Base-by-base conservation (phyloP, 2,888 invertebrate species). In the Margaritifera margaritifera region DNA sequence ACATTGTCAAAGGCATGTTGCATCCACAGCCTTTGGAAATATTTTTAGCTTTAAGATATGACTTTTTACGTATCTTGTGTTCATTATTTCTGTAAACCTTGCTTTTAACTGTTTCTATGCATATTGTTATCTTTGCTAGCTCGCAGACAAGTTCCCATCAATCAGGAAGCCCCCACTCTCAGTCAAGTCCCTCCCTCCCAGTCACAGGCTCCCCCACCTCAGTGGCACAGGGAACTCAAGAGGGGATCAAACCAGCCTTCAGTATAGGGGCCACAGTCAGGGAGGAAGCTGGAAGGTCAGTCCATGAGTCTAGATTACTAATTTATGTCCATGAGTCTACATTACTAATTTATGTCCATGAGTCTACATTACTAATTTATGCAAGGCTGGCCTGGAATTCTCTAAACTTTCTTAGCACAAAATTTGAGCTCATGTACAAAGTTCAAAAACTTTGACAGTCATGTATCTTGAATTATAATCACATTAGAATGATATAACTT, bases 241-340 rank as follows among this genome's bases (percentile, higher is more conserved):
- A 74, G 54, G 71, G 71, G 59, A 64, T 72, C 42, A 78, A 76
- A 58, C 63, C 74, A n/a, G 72, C 77, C n/a, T 77, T 75, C 55
- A 75, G 71, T 57, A 75, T 74, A 15, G 74, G 75, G 19, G 69
- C 73, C 5, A 64, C 77, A 6, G 73, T 67, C 61, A 73, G 74
- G 56, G 72, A 77, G 52, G 75, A 75, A 20, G 73, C 72, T 53
- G 77, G 77, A 27, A 77, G 74, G 77, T 74, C 66, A 66, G 42
- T 42, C 8, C 27, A 15, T 6, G 5, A 63, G 25, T 24, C 5
- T 51, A 52, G 19, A 53, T 18, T 18, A 18, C 15, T 19, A 53
- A 18, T 53, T 53, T 53, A 53, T 18, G 18, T 53, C 19, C 53
- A 53, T 53, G 5, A 63, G 25, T 24, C 5, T 51, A 52, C n/a